Evolutionary conservation across 1,140 invertebrate genomes (phyloP).

Genomic region (Nephila pilipes): DNA sequence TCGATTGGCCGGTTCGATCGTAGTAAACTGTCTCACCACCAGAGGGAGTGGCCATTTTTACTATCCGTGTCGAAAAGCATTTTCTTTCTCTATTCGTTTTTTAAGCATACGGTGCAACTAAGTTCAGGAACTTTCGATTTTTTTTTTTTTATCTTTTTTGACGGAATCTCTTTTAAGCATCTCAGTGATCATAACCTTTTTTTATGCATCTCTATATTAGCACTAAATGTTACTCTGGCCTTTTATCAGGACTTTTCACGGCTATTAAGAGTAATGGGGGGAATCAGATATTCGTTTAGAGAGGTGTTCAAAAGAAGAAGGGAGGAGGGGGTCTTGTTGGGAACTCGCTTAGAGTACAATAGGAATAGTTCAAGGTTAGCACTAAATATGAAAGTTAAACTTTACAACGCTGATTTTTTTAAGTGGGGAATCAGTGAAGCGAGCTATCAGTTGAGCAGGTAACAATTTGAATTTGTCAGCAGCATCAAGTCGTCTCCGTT

Average conservation of each 20-base stretch:
- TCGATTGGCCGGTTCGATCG: conserved; percentile 64
- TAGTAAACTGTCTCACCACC: conserved; percentile 66
- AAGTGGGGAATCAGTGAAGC: conserved; percentile 39
- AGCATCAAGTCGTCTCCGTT: conserved; percentile 23
- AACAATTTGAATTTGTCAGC: conserved; percentile 69
- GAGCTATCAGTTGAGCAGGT: conserved; percentile 21
- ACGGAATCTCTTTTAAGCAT: conserved; percentile 53
- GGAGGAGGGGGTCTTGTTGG: background rate
- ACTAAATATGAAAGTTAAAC: conserved; percentile 69
- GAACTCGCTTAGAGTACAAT: conserved; percentile 27
- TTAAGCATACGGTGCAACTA: conserved; percentile 25
- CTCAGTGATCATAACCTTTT: conserved; percentile 67
- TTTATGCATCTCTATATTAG: conserved; percentile 72
- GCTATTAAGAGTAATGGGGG: conserved; percentile 58
- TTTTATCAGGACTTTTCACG: conserved; percentile 68
- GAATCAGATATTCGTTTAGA: conserved; percentile 6
- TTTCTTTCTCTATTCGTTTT: background rate
- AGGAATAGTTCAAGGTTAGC: conserved; percentile 67
- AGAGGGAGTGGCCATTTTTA: conserved; percentile 74
- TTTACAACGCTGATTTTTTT: conserved; percentile 57
- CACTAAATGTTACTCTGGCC: conserved; percentile 66
- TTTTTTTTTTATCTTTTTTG: background rate
- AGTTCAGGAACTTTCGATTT: conserved; percentile 60
- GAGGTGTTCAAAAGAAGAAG: conserved; percentile 3
- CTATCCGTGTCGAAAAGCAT: conserved; percentile 69